A percentile compares a stretch with the other conserved stretches of the same genome.
Conservation (phyloP, 2,888 invertebrate species). For the Busseola fusca region DNA sequence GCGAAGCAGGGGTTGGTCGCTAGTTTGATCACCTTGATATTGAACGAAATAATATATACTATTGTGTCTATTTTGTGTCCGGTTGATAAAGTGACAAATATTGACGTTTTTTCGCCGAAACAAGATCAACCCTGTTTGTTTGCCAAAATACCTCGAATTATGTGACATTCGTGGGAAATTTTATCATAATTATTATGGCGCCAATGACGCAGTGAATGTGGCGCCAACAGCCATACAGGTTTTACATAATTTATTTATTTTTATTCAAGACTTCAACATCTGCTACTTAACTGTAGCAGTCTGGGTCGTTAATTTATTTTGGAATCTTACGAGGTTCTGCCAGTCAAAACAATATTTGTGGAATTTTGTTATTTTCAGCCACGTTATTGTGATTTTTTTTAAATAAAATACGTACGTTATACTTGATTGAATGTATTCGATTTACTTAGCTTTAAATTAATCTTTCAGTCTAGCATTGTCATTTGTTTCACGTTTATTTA, state of each 20-base stretch:
- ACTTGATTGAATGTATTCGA: neutral
- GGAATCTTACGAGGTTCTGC: slow-evolving; percentile 8
- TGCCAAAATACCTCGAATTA: slow-evolving; percentile 64
- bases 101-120: slow-evolving; percentile 67
- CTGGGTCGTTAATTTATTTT: slow-evolving; percentile 17
- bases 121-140: slow-evolving; percentile 63
- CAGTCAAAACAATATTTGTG: slow-evolving; percentile 38
- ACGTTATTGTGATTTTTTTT: neutral
- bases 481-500: neutral
- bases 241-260: slow-evolving; percentile 60
- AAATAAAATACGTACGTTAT: neutral
- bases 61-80: slow-evolving; percentile 67
- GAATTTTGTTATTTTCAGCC: slow-evolving; percentile 21
- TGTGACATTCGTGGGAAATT: slow-evolving; percentile 72
- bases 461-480: neutral
- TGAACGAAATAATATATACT: slow-evolving; percentile 66
- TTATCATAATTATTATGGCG: slow-evolving; percentile 59
- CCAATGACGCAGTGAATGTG: slow-evolving; percentile 61
- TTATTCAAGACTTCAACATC: slow-evolving; percentile 43
- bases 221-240: slow-evolving; percentile 55
- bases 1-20: neutral
- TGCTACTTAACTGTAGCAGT: slow-evolving; percentile 49
- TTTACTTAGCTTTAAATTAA: neutral
- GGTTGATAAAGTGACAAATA: slow-evolving; percentile 65
- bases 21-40: slow-evolving; percentile 60